Evolutionary conservation across 92 coral and sea anemone genomes (phyloP).

Genomic region (Siderastrea radians): DNA sequence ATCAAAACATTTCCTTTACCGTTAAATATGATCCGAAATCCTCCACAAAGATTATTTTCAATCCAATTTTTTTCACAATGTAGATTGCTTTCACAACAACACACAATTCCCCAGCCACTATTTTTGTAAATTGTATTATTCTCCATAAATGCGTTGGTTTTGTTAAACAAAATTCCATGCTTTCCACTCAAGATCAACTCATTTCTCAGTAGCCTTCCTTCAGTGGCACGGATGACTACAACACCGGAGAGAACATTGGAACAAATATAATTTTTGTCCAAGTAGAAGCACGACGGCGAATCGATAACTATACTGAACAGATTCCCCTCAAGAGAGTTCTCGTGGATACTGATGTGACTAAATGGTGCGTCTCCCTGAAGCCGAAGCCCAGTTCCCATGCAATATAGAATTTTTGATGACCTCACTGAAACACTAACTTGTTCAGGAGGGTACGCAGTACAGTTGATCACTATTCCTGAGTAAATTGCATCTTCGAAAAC

Average conservation of each 20-base stretch:
- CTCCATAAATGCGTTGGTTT: not conserved
- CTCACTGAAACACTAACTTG: not conserved
- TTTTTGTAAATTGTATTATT: fast-evolving
- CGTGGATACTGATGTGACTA: not conserved
- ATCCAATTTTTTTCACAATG: not conserved
- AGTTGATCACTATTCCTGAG: not conserved
- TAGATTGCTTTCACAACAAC: not conserved
- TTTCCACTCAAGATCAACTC: fast-evolving
- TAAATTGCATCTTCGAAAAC: not conserved
- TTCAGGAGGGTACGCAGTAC: too few relatives aligned
- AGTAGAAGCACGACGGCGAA: not conserved
- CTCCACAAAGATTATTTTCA: not conserved
- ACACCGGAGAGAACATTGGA: not conserved
- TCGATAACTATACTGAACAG: not conserved
- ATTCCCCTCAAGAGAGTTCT: fast-evolving
- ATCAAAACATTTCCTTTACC: not conserved
- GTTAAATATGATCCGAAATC: not conserved
- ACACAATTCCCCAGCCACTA: not conserved
- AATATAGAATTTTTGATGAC: fast-evolving
- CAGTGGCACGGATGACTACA: not conserved
- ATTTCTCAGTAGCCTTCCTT: not conserved
- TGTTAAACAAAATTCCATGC: not conserved
- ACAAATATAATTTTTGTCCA: not conserved
- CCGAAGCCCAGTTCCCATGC: not conserved
- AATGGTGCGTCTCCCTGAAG: not conserved